Evolutionary conservation across 2,797 vertebrate genomes (phyloP).

Genomic region (Synaphobranchus kaupii): DNA sequence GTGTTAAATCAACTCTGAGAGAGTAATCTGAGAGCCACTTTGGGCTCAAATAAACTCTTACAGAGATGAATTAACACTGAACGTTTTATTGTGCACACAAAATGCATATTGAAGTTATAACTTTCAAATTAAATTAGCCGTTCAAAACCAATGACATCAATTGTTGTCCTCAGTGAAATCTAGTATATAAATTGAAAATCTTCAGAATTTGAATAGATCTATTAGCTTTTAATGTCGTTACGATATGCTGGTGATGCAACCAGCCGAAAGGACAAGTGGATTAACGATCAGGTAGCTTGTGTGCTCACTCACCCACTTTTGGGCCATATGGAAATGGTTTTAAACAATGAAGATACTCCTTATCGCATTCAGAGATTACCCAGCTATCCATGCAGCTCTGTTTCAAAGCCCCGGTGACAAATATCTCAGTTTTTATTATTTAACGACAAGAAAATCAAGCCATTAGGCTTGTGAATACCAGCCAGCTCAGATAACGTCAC

Average conservation of each 20-base stretch:
- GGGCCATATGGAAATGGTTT: constrained; percentile 66
- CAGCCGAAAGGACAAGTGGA: constrained; percentile 68
- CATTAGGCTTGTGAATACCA: constrained; percentile 16
- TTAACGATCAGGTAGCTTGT: constrained; percentile 60
- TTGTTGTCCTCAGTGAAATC: neutral
- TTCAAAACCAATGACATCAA: neutral
- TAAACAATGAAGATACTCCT: constrained; percentile 59
- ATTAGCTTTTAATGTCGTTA: constrained; percentile 42
- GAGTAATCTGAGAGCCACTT: neutral
- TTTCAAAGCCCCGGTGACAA: constrained; percentile 37
- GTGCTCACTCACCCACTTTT: constrained; percentile 57
- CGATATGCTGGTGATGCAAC: constrained; percentile 51
- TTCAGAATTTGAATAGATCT: neutral
- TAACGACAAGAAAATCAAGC: constrained; percentile 26
- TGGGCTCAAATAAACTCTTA: neutral
- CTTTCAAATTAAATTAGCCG: neutral
- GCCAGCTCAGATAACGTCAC: constrained; percentile 24
- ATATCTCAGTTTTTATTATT: constrained; percentile 23
- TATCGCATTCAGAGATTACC: constrained; percentile 66
- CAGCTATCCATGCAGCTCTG: constrained; percentile 46
- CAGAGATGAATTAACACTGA: neutral
- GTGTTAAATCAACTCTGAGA: neutral
- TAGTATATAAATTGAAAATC: neutral
- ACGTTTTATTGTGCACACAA: neutral
- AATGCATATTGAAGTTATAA: neutral